Evolutionary conservation across 2,888 invertebrate genomes (phyloP).

Genomic region (Scrobipalpa costella): DNA sequence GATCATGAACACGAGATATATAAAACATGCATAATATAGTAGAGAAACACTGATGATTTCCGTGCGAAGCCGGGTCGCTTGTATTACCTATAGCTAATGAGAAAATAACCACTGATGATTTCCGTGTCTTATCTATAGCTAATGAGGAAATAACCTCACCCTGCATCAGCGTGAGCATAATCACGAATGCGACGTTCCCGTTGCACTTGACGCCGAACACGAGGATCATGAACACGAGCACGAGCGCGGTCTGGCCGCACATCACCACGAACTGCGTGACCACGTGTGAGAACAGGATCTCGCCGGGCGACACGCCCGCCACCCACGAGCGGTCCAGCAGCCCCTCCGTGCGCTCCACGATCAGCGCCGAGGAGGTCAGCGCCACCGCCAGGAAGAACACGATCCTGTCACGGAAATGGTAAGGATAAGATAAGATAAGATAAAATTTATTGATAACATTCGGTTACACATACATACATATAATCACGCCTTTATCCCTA

Average conservation of each 20-base stretch:
- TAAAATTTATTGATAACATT: too few relatives aligned
- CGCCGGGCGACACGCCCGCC: slow-evolving; percentile 94
- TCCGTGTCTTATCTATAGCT: background rate
- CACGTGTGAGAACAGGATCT: slow-evolving; percentile 96
- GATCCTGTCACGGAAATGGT: slow-evolving; percentile 82
- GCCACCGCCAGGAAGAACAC: slow-evolving; percentile 98
- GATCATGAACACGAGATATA: slow-evolving; percentile 95
- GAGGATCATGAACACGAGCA: slow-evolving; percentile 94
- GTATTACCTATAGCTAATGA: too few relatives aligned
- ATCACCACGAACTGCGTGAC: slow-evolving; percentile 97
- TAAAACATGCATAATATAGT: too few relatives aligned
- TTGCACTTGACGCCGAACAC: slow-evolving; percentile 95
- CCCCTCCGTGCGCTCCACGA: slow-evolving; percentile 95
- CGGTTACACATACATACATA: too few relatives aligned
- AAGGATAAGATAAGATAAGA: too few relatives aligned
- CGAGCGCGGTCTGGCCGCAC: slow-evolving; percentile 95
- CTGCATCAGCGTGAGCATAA: slow-evolving; percentile 92
- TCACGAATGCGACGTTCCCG: slow-evolving; percentile 92
- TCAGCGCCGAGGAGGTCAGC: slow-evolving; percentile 94
- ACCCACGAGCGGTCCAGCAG: slow-evolving; percentile 96
- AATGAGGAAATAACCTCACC: slow-evolving; percentile 63
- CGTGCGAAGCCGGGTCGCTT: too few relatives aligned
- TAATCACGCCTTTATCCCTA: too few relatives aligned
- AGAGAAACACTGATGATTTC: too few relatives aligned
- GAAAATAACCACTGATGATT: too few relatives aligned